Evolutionary conservation across 2,113 vertebrate genomes (phyloP), one percentile per base, ranked within the genome.

Genomic region (Dinomys branickii): DNA sequence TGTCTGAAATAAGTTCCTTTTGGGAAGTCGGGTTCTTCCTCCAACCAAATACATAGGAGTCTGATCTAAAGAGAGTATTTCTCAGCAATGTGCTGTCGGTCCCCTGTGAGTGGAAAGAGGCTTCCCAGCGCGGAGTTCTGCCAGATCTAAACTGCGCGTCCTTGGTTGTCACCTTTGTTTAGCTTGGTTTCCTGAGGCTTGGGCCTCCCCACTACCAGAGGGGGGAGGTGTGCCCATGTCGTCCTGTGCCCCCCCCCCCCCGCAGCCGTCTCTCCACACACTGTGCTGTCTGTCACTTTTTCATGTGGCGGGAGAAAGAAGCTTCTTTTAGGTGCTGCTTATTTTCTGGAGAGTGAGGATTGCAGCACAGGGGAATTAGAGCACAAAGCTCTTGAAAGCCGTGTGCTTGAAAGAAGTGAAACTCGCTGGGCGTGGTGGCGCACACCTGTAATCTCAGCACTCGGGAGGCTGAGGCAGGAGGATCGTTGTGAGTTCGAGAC

Each of bases 331-430:
- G 33, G 22, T 11, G 9, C 63, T 38, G 38, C 50, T 41, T 33
- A 3, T n/a, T 73, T 44, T 83, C 7, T 7, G 52, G 17, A 4
- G 38, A 41, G 12, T 41, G 30, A 84, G 4, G 7, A 4, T 82
- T 58, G 35, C 84, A 73, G 44, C 52, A 22, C 7, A 0, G 69
- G 71, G 22, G 61, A 88, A 67, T 82, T 26, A 50, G 44, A 71
- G 3, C 10, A 59, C 2, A 38, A 59, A 83, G 28, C 22, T 75
- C 75, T 14, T 86, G 41, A 65, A 91, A 71, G 75, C 17, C 28
- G 14, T 65, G 17, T 38, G 20, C 50, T 89, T 82, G 26, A 26
- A 88, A 65, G 54, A 94, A 93, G 44, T 65, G 67, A 69, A 94
- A 78, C 78, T 47, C 52, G 61, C n/a, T n/a, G n/a, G n/a, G n/a